A percentile compares a stretch with the other conserved stretches of the same genome.
phyloP scores from a whole-genome alignment of 2,797 vertebrate species.

The Molossus molossus region DNA sequence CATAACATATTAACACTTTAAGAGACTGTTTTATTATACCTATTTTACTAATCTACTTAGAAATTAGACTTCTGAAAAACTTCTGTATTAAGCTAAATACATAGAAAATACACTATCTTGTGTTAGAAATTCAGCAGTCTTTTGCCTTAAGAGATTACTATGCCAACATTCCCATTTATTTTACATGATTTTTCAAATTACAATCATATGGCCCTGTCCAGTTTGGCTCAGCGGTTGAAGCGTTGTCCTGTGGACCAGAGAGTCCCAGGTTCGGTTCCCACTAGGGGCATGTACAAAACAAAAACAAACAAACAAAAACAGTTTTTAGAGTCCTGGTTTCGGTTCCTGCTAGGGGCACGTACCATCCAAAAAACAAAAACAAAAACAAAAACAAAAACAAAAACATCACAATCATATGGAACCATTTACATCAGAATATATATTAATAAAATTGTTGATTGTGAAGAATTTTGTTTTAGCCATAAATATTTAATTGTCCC shows the following conservation, averaged over 20 bases:
- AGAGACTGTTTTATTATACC: neutral
- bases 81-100: neutral
- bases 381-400: no score
- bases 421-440: neutral
- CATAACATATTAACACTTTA: neutral
- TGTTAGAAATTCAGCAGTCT: neutral
- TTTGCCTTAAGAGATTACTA: slow-evolving; percentile 12
- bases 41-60: slow-evolving; percentile 3
- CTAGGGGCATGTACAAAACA: no score
- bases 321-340: no score
- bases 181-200: slow-evolving; percentile 49
- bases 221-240: no score
- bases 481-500: neutral
- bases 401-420: neutral
- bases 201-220: neutral
- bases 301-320: no score
- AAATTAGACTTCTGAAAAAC: neutral
- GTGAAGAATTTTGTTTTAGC: neutral
- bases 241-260: no score
- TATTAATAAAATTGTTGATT: slow-evolving; percentile 4
- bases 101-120: neutral
- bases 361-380: no score
- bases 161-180: neutral
- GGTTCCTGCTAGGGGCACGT: no score
- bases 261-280: no score